A percentile compares a stretch with the other conserved stretches of the same genome.
Conservation (phyloP, 2,113 vertebrate genomes). For the Cryptotis parvus region DNA sequence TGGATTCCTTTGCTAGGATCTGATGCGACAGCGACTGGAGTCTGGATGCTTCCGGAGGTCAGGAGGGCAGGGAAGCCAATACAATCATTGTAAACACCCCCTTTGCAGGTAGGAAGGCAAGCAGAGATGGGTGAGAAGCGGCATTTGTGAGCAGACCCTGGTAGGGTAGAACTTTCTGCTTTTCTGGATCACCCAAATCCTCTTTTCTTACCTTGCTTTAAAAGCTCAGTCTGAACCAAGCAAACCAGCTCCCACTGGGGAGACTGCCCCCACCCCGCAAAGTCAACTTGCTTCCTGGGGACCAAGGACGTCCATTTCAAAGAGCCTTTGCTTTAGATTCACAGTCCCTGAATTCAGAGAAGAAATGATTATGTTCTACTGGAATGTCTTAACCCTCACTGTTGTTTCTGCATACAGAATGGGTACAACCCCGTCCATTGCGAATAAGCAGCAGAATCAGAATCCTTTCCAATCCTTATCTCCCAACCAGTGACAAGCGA, state of each 20-base stretch:
- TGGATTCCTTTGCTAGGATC: not conserved
- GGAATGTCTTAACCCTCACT: not conserved
- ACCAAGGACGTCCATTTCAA: conserved; percentile 8
- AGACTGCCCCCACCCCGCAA: conserved; percentile 4
- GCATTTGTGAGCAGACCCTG: not conserved
- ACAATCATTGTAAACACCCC: not conserved
- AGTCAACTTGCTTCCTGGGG: not conserved
- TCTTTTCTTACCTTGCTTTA: not conserved
- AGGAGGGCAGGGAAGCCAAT: not conserved
- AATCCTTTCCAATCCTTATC: not conserved
- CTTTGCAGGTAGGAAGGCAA: not conserved
- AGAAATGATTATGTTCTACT: not conserved
- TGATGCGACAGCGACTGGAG: not conserved
- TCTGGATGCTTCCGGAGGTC: not conserved
- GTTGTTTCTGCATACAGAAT: not conserved
- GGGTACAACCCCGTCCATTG: not conserved
- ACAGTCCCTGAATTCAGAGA: conserved; percentile 65
- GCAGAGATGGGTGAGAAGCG: fast-evolving
- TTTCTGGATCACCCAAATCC: not conserved
- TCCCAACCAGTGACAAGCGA: not conserved
- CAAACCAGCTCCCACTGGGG: conserved; percentile 61
- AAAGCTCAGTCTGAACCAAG: conserved; percentile 1
- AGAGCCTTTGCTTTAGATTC: conserved; percentile 49
- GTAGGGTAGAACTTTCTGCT: not conserved
- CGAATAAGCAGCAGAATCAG: not conserved